Percentiles rank a stretch among this genome's conserved stretches.
Conservation (phyloP, 2,113 vertebrate genomes). For the Toxostoma redivivum region DNA sequence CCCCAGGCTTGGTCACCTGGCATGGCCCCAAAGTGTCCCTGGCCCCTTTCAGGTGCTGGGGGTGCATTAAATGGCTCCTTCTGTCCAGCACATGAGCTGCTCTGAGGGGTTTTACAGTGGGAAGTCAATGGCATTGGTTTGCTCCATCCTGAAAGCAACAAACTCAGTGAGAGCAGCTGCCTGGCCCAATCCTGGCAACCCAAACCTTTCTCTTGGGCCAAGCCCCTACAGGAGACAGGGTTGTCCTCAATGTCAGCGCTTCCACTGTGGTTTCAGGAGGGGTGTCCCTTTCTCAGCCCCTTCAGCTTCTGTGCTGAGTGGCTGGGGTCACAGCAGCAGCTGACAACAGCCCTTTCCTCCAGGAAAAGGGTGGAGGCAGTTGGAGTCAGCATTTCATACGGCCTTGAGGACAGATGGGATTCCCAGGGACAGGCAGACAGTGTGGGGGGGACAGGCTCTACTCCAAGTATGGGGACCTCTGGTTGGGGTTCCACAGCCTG, state of each 20-base stretch:
- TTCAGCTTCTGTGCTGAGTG: background rate
- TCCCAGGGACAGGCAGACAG: background rate
- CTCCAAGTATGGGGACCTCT: background rate
- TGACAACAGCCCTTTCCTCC: background rate
- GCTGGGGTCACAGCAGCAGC: background rate
- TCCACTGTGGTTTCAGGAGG: rapidly evolving
- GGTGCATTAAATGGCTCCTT: background rate
- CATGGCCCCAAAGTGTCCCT: background rate
- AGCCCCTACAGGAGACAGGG: rapidly evolving
- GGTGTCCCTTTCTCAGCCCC: background rate
- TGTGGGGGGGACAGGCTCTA: background rate
- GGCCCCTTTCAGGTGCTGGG: background rate
- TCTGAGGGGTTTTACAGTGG: background rate
- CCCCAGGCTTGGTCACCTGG: background rate
- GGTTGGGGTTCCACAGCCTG: rapidly evolving
- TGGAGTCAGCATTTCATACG: rapidly evolving
- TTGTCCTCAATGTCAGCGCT: rapidly evolving
- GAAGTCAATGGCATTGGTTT: background rate
- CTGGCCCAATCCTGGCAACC: background rate
- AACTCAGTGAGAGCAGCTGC: rapidly evolving
- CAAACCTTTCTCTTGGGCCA: background rate
- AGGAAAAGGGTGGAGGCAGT: background rate
- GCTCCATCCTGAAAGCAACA: background rate
- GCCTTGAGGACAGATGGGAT: background rate
- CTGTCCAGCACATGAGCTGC: background rate